phyloP scores from a whole-genome alignment of 2,113 vertebrate genomes.

The Pampusana beccarii region DNA sequence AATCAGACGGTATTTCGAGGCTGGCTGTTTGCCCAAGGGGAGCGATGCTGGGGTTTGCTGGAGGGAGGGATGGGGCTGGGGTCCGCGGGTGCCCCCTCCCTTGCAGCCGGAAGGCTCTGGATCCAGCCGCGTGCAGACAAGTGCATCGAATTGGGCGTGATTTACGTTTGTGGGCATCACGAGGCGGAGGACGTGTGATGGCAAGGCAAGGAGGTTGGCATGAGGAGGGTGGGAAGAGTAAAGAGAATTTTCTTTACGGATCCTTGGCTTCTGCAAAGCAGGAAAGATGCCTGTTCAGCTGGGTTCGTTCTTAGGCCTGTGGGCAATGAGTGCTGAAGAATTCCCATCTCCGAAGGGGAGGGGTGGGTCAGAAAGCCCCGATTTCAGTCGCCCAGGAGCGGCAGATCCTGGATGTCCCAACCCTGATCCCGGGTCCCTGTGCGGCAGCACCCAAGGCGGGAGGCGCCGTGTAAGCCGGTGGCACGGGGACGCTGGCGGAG shows the following conservation, averaged over 20 bases:
- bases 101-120: background rate
- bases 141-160: background rate
- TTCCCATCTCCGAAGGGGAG: background rate
- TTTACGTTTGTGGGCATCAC: background rate
- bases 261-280: conserved; percentile 38
- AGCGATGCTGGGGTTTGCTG: background rate
- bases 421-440: conserved; percentile 70
- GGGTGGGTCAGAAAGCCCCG: conserved; percentile 84
- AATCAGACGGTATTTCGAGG: background rate
- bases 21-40: conserved; percentile 8
- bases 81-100: background rate
- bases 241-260: background rate
- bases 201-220: background rate
- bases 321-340: background rate
- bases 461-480: conserved; percentile 26
- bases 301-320: background rate
- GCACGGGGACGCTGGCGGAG: conserved; percentile 7
- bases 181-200: background rate
- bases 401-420: conserved; percentile 70
- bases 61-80: background rate
- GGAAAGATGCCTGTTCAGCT: background rate
- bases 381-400: conserved; percentile 89
- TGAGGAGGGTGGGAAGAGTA: background rate
- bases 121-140: background rate
- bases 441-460: conserved; percentile 43